These are phyloP conservation scores for Notospermus geniculatus DNA, from an alignment of 1,140 invertebrate species.

Conservation along the genomic window DNA sequence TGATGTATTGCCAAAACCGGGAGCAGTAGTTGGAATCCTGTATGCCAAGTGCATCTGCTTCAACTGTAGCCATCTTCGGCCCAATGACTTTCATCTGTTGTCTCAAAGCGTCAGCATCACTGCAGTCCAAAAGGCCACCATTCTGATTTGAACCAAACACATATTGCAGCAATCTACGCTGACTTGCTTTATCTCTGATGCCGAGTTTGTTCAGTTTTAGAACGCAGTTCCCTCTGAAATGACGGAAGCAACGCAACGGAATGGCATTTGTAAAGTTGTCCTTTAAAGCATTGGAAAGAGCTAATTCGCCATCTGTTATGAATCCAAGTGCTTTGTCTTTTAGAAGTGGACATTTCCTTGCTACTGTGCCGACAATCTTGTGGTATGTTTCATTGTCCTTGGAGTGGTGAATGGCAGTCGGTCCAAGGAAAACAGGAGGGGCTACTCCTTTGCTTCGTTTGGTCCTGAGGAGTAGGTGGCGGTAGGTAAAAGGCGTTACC, in stretches of 20 bases:
- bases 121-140: neutral
- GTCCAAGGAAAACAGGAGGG: conserved; percentile 2
- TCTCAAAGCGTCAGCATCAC: neutral
- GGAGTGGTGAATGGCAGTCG: neutral
- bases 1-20: neutral
- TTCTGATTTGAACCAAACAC: neutral
- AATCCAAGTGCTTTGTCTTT: neutral
- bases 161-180: neutral
- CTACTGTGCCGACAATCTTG: neutral
- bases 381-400: neutral
- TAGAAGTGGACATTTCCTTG: neutral
- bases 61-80: neutral
- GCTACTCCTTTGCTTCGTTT: neutral
- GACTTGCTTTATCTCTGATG: neutral
- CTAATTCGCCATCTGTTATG: conserved; percentile 2
- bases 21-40: neutral
- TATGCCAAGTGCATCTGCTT: neutral
- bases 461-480: neutral
- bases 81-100: neutral
- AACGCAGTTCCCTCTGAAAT: neutral
- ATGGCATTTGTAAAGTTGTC: neutral
- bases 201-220: neutral
- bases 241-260: neutral
- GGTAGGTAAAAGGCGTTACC: neutral
- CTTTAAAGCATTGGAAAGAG: neutral